phyloP scores from a whole-genome alignment of 37 sponge, comb jelly and placozoan species.

The Crambe crambe region DNA sequence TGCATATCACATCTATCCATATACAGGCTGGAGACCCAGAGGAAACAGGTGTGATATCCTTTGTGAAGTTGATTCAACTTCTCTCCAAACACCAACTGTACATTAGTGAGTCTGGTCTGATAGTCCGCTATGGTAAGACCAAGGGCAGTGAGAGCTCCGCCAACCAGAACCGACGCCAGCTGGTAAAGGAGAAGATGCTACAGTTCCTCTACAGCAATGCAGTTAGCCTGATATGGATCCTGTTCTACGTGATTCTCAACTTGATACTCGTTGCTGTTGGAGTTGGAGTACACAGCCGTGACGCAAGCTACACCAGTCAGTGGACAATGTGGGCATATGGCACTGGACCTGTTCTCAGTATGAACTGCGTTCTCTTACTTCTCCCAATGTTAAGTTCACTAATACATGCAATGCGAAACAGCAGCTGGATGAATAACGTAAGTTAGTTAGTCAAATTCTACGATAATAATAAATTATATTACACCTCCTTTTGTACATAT shows the following conservation, averaged over 20 bases:
- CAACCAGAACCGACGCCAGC: neutral
- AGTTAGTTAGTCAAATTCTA: neutral
- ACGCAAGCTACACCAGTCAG: neutral
- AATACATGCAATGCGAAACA: conserved; percentile 35
- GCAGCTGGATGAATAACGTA: conserved; percentile 45
- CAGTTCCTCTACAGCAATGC: conserved; percentile 10
- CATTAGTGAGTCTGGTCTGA: conserved; percentile 65
- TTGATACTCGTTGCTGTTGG: conserved; percentile 22
- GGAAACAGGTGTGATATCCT: conserved; percentile 22
- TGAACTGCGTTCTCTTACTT: conserved; percentile 54
- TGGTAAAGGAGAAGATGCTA: neutral
- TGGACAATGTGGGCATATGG: conserved; percentile 48
- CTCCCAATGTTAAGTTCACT: conserved; percentile 37
- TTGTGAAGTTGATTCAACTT: conserved; percentile 46
- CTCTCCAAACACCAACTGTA: conserved; percentile 64
- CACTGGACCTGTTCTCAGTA: conserved; percentile 51
- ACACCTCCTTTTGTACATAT: neutral
- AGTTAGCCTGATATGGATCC: conserved; percentile 22
- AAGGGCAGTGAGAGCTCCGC: conserved; percentile 8
- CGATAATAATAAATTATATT: neutral
- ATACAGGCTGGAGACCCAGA: conserved; percentile 48
- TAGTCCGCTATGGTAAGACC: conserved; percentile 64
- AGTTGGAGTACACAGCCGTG: neutral
- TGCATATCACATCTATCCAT: neutral
- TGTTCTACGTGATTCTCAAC: conserved; percentile 38